Evolutionary conservation across 1,140 invertebrate genomes (phyloP), one percentile per base, ranked within the genome.

Genomic region (Scaptomyza pallida): DNA sequence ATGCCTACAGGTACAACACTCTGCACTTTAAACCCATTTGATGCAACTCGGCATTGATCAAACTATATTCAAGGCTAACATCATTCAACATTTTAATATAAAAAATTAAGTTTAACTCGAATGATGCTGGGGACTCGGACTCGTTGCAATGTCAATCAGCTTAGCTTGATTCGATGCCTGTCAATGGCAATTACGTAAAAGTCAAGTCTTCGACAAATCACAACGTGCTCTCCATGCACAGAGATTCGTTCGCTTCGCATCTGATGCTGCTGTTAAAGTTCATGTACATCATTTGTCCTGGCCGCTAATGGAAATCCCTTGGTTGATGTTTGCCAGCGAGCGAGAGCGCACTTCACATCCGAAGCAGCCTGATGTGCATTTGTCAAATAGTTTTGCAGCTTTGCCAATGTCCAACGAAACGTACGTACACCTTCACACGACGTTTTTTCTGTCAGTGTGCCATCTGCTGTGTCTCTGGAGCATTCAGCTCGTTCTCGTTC

Each of bases 221-320:
- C 67, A 70, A 63, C 44, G 59, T 55, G 43, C 33, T 35, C 30
- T n/a, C 23, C 23, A 6, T 26, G 4, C 8, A 21, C 26, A 35
- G 35, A 56, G 51, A 19, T 26, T 35, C 23, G 6, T 26, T 26
- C 23, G 6, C n/a, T 26, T 26, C 23, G 23, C 3, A 26, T 26
- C 41, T 12, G 15, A 40, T 13, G 41, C n/a, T 59, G 37, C 37
- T 37, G 52, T 61, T 78, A 26, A 56, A 79, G 81, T 80, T 77
- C 81, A 75, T 86, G 77, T 61, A 59, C 78, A 81, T 86, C 81
- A 81, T 86, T 86, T 86, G 78, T 86, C 78, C 81, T 70, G 68
- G 72, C 54, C 57, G 73, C 57, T 73, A 76, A 76, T 69, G 70
- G 73, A 76, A 76, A 76, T 62, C 62, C 73, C 59, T n/a, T 50